Percentiles rank a stretch among this genome's conserved stretches.
Conservation (phyloP, 2,888 invertebrate species). For the Watsonalla binaria region DNA sequence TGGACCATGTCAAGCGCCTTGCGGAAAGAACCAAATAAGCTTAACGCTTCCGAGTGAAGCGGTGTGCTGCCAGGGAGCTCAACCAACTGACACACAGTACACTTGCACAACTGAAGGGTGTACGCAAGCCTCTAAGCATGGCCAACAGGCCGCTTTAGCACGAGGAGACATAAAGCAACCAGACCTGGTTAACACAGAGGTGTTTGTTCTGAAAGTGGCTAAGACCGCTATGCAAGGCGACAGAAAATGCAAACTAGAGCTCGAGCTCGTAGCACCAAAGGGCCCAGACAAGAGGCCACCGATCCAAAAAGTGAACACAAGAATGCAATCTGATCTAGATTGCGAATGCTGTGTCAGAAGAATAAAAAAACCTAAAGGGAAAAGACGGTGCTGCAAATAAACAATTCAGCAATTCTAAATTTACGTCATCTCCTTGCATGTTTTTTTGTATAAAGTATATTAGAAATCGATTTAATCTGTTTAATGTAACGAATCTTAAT, state of each 20-base stretch:
- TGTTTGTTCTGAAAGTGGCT: constrained; percentile 82
- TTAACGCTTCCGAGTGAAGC: constrained; percentile 56
- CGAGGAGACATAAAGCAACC: constrained; percentile 52
- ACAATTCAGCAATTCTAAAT: not conserved
- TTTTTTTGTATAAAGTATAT: constrained; percentile 1
- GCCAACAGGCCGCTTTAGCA: constrained; percentile 41
- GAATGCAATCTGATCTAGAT: constrained; percentile 57
- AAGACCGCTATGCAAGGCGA: constrained; percentile 82
- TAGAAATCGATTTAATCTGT: constrained; percentile 3
- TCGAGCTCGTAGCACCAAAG: constrained; percentile 83
- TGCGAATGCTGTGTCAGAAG: constrained; percentile 52
- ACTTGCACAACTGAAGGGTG: constrained; percentile 71
- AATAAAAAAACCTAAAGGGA: constrained; percentile 36
- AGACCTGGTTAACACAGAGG: constrained; percentile 74
- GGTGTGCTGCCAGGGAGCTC: constrained; percentile 52
- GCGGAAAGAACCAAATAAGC: constrained; percentile 67
- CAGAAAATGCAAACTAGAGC: constrained; percentile 80
- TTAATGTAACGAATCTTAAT: constrained; percentile 7
- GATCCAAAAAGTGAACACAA: constrained; percentile 49
- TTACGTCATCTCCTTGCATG: not conserved
- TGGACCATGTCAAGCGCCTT: constrained; percentile 54
- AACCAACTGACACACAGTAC: constrained; percentile 58
- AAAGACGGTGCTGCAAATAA: constrained; percentile 20
- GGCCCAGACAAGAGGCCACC: constrained; percentile 77
- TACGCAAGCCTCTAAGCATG: constrained; percentile 49